Conservation (phyloP, 2,797 vertebrate species). For the Alfaro cultratus region DNA sequence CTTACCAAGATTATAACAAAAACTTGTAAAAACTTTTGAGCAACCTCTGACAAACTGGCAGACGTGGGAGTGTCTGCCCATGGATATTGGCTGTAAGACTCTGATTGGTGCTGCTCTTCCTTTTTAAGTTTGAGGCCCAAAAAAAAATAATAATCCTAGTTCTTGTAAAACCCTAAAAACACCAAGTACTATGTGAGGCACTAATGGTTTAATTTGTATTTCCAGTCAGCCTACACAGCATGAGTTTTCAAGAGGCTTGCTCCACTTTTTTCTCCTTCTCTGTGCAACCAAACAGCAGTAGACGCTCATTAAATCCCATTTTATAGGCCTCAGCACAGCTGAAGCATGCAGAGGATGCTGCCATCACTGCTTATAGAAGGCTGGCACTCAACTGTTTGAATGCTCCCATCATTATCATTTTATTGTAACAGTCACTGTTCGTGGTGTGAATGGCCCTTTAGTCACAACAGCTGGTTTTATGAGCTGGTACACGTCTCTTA, state of each 20-base stretch:
- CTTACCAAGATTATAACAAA: background rate
- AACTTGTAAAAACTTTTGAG: background rate
- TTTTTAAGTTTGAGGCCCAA: background rate
- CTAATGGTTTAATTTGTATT: background rate
- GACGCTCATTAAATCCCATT: background rate
- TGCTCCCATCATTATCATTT: background rate
- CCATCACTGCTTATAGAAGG: background rate
- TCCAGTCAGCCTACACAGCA: background rate
- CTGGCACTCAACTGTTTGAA: background rate
- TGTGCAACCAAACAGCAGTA: background rate
- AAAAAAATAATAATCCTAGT: background rate
- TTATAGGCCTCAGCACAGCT: background rate
- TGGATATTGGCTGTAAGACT: background rate
- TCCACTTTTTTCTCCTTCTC: background rate
- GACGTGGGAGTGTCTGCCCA: background rate
- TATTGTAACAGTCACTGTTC: background rate
- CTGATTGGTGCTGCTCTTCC: background rate
- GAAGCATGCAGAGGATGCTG: background rate
- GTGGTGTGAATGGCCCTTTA: background rate
- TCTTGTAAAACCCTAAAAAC: background rate
- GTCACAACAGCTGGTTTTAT: conserved; percentile 4
- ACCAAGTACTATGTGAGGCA: background rate
- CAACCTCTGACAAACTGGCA: background rate
- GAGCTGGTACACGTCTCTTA: background rate
- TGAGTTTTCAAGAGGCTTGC: background rate